phyloP scores from a whole-genome alignment of 2,113 vertebrate species.

The Tachysurus vachellii region DNA sequence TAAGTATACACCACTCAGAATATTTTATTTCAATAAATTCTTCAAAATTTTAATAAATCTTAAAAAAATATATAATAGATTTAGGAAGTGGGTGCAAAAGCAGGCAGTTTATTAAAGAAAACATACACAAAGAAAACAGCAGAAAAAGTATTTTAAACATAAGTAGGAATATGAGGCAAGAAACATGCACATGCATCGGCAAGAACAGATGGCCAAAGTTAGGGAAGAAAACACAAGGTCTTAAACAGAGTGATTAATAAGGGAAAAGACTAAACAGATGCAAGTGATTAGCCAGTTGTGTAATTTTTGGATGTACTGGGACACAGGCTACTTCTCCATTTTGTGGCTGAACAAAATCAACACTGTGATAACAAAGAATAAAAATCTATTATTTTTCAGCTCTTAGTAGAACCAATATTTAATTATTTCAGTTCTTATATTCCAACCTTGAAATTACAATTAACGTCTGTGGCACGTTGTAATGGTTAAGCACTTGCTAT shows the following conservation, averaged over 20 bases:
- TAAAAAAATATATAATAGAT: too few relatives aligned
- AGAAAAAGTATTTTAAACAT: too few relatives aligned
- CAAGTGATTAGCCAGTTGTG: neutral
- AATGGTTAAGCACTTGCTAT: too few relatives aligned
- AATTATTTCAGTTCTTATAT: neutral
- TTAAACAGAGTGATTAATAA: neutral
- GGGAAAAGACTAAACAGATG: neutral
- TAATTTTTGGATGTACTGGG: neutral
- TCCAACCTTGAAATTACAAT: neutral
- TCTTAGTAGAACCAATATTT: neutral
- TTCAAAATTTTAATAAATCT: neutral
- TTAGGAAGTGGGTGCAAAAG: too few relatives aligned
- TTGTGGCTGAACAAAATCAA: neutral
- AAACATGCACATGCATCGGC: neutral
- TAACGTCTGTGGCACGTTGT: too few relatives aligned
- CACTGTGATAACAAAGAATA: neutral
- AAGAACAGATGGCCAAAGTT: neutral
- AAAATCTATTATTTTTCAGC: neutral
- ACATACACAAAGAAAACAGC: too few relatives aligned
- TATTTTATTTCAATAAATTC: slow-evolving; percentile 27
- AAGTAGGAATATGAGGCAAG: neutral
- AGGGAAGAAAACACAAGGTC: neutral
- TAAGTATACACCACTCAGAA: slow-evolving; percentile 24
- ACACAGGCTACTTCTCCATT: neutral
- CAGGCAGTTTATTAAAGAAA: too few relatives aligned